Evolutionary conservation across 2,113 vertebrate genomes (phyloP).

Genomic region (Herpailurus yagouaroundi): DNA sequence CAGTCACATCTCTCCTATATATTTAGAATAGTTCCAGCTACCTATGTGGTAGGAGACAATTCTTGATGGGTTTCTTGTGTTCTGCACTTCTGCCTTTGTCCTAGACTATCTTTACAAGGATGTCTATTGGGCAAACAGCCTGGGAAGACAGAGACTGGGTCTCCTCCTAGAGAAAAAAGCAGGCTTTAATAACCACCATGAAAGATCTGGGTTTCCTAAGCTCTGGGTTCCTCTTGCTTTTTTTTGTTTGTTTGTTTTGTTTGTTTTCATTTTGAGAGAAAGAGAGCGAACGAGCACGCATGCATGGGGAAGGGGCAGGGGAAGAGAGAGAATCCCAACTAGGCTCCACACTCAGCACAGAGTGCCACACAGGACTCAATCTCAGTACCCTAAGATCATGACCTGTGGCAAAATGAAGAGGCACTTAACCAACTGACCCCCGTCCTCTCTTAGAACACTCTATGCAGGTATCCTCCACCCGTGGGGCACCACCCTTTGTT

Average conservation of each 20-base stretch:
- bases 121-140: background rate
- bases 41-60: rapidly evolving
- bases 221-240: background rate
- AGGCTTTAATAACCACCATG: background rate
- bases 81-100: background rate
- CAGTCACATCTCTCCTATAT: background rate
- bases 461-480: too few species aligned
- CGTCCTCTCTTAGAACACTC: background rate
- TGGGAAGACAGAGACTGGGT: background rate
- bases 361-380: too few species aligned
- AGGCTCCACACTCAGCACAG: too few species aligned
- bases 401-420: too few species aligned
- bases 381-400: too few species aligned
- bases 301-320: too few species aligned
- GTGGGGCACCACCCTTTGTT: background rate
- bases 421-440: too few species aligned
- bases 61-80: rapidly evolving
- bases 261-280: too few species aligned
- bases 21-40: background rate
- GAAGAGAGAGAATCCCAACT: too few species aligned
- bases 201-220: background rate
- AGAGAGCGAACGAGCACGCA: too few species aligned
- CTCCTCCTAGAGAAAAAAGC: background rate
- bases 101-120: background rate
- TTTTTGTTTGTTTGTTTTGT: too few species aligned